phyloP scores from a whole-genome alignment of 2,797 vertebrate genomes.

The Denticeps clupeoides region DNA sequence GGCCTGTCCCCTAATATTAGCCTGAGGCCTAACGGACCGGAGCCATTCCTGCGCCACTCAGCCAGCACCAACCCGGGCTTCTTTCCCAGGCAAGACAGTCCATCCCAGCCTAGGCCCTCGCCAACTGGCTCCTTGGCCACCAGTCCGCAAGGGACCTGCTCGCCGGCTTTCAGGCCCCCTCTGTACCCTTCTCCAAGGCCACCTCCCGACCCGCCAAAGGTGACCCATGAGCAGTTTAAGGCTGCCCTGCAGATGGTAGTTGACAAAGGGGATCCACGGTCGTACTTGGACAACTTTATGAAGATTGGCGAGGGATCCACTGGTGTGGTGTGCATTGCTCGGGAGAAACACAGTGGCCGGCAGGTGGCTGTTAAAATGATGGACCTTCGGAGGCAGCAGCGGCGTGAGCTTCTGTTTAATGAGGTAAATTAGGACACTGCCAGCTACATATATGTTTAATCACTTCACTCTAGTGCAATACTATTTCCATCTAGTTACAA shows the following conservation, averaged over 20 bases:
- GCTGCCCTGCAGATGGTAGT: conserved; percentile 96
- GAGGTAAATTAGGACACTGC: too few species aligned
- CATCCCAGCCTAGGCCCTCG: conserved; percentile 72
- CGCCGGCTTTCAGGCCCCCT: conserved; percentile 72
- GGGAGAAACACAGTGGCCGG: conserved; percentile 87
- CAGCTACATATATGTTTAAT: too few species aligned
- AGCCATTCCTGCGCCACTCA: conserved; percentile 63
- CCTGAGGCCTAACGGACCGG: conserved; percentile 52
- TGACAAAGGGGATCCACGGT: conserved; percentile 88
- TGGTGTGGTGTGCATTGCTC: conserved; percentile 89
- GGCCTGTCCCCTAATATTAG: conserved; percentile 68
- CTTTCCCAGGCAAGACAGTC: conserved; percentile 63
- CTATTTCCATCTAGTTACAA: too few species aligned
- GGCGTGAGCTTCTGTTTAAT: conserved; percentile 93
- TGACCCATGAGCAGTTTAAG: conserved; percentile 96
- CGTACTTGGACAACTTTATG: conserved; percentile 86
- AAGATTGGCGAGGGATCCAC: conserved; percentile 98
- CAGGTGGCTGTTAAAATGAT: conserved; percentile 98
- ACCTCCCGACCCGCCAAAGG: conserved; percentile 74
- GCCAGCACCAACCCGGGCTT: conserved; percentile 60
- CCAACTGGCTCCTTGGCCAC: conserved; percentile 83
- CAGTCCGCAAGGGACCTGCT: conserved; percentile 79
- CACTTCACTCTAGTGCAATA: too few species aligned
- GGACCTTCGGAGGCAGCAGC: conserved; percentile 93
- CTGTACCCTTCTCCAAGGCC: conserved; percentile 66